phyloP scores from a whole-genome alignment of 2,797 vertebrate genomes.

The Sebastiscus tertius region DNA sequence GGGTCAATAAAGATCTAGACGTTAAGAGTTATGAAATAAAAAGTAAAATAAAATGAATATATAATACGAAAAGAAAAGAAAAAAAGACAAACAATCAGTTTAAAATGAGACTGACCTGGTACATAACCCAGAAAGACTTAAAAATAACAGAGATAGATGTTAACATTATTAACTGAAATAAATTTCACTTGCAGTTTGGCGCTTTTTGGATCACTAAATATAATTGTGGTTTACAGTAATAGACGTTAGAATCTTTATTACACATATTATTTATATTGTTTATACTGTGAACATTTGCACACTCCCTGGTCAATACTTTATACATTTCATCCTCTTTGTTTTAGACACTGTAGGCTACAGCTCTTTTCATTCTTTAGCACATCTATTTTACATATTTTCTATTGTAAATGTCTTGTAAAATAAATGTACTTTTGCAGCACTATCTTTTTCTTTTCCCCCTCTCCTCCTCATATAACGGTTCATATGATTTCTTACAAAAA shows the following conservation, averaged over 20 bases:
- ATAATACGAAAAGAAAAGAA: no score
- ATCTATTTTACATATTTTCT: not conserved
- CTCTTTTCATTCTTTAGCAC: not conserved
- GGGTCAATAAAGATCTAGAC: no score
- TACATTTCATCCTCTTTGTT: not conserved
- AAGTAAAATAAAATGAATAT: not conserved
- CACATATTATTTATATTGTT: not conserved
- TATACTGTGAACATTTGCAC: not conserved
- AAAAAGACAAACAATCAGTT: not conserved
- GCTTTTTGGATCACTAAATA: not conserved
- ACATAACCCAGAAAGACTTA: not conserved
- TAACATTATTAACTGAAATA: not conserved
- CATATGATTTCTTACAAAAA: no score
- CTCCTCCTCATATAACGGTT: no score
- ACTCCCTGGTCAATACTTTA: not conserved
- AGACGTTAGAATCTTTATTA: not conserved
- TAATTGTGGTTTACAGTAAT: not conserved
- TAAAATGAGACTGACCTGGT: not conserved
- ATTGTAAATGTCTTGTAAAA: not conserved
- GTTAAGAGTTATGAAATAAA: no score
- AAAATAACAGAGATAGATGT: not conserved
- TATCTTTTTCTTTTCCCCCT: not conserved
- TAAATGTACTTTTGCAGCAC: not conserved
- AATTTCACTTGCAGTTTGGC: not conserved
- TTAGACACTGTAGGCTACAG: not conserved